Base-by-base conservation (phyloP, 2,113 vertebrate genomes). In the Urocolius indicus region DNA sequence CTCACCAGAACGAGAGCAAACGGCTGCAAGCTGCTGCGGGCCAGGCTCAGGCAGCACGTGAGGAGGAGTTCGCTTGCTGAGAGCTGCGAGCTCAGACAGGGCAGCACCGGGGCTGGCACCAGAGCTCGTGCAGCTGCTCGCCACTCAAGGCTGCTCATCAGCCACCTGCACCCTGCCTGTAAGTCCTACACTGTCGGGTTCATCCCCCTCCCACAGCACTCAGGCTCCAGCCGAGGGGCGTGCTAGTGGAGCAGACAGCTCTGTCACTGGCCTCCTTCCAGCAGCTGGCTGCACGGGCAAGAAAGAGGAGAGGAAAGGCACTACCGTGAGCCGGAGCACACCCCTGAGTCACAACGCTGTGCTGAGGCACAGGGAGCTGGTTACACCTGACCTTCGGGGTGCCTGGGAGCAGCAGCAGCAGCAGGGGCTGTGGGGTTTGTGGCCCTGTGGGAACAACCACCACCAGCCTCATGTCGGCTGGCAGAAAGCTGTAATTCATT, bases 171-270 rank as follows among this genome's bases (percentile, higher is more conserved):
- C 16, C 22, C 15, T 6, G 30, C 10, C 72, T 24, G 34, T 12
- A 7, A 21, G 12, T 24, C 30, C 55, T 5, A 7, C 1, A 0
- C 2, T 2, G 6, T 2, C 3, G n/a, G 20, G 21, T 16, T 17
- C 49, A 14, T 49, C 54, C 55, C n/a, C 51, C 22, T 23, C n/a
- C 43, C 22, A 10, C 26, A 1, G 18, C 12, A 2, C 51, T 26
- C 1, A 1, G 13, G 22, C 8, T n/a, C 15, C 63, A 45, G 30
- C 32, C 27, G 16, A 24, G 22, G 29, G 6, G 5, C 5, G 26
- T 32, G 10, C 19, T 15, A 34, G n/a, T 6, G 15, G 6, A 51
- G 32, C 3, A n/a, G 9, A 9, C 38, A 2, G 2, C 1, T 26
- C 55, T 0, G 5, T 41, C 38, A 9, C 38, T 11, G 22, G 48